Conservation (phyloP, 2,888 invertebrate genomes). For the Conistra vaccinii region DNA sequence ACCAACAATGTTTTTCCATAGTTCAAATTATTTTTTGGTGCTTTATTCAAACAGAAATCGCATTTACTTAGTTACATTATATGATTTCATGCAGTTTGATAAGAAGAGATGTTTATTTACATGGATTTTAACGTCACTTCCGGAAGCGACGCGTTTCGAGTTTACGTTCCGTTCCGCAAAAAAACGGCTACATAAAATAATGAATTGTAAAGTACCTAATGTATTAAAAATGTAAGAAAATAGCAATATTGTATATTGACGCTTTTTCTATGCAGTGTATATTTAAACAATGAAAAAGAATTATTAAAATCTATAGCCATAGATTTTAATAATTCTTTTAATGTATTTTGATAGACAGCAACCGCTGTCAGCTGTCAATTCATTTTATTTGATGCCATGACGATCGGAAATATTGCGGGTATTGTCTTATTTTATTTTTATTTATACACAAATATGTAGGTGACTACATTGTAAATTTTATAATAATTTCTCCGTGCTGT, state of each 20-base stretch:
- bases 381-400: not conserved
- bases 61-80: no score
- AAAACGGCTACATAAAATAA: not conserved
- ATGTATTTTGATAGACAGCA: no score
- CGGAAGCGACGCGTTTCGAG: not conserved
- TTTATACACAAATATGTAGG: not conserved
- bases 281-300: not conserved
- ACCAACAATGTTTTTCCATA: no score
- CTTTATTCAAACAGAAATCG: no score
- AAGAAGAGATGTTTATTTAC: no score
- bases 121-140: not conserved
- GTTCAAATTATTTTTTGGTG: no score
- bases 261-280: not conserved
- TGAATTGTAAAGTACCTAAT: not conserved
- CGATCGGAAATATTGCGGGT: not conserved
- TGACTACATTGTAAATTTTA: not conserved
- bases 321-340: no score
- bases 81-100: no score
- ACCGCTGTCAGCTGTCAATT: constrained; percentile 13
- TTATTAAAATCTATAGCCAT: not conserved
- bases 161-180: no score
- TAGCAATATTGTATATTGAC: not conserved
- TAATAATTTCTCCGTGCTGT: not conserved
- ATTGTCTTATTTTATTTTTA: not conserved
- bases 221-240: not conserved